A percentile compares a stretch with the other conserved stretches of the same genome.
These are phyloP conservation scores for Sorex fumeus DNA, from an alignment of 2,113 vertebrate genomes.

Conservation along the genomic window DNA sequence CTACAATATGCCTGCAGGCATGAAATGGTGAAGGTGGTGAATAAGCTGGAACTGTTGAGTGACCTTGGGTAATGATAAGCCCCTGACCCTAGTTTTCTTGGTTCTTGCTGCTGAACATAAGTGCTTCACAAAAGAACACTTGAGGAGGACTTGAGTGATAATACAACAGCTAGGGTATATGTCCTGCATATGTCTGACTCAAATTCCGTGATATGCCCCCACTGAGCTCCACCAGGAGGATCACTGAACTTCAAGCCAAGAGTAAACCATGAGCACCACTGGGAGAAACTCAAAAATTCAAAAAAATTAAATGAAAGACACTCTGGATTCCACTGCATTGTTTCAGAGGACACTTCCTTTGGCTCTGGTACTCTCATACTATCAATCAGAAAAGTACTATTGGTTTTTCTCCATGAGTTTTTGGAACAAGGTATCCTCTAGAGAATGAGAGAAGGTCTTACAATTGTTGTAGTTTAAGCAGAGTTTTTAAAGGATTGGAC, in stretches of 20 bases:
- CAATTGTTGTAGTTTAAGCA: constrained; percentile 36
- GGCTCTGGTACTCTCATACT: background rate
- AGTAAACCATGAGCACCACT: too few species aligned
- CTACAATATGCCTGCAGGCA: background rate
- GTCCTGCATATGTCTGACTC: too few species aligned
- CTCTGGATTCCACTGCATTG: background rate
- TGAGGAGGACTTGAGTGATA: too few species aligned
- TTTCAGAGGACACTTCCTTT: background rate
- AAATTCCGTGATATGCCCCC: too few species aligned
- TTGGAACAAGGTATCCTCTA: constrained; percentile 19
- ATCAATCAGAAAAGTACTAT: background rate
- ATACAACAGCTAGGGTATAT: too few species aligned
- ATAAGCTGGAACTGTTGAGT: background rate
- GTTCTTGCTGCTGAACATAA: background rate
- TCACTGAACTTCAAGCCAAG: too few species aligned
- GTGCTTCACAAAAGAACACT: background rate
- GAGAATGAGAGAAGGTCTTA: background rate
- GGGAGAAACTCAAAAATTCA: too few species aligned
- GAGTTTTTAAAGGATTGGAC: background rate
- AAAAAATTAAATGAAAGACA: too few species aligned
- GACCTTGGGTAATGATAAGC: background rate
- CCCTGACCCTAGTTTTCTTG: background rate
- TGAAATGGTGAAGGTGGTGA: background rate
- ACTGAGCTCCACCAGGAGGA: too few species aligned
- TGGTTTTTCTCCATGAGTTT: constrained; percentile 6